Base-by-base conservation (phyloP, 2,113 vertebrate genomes). In the Crypturellus undulatus region DNA sequence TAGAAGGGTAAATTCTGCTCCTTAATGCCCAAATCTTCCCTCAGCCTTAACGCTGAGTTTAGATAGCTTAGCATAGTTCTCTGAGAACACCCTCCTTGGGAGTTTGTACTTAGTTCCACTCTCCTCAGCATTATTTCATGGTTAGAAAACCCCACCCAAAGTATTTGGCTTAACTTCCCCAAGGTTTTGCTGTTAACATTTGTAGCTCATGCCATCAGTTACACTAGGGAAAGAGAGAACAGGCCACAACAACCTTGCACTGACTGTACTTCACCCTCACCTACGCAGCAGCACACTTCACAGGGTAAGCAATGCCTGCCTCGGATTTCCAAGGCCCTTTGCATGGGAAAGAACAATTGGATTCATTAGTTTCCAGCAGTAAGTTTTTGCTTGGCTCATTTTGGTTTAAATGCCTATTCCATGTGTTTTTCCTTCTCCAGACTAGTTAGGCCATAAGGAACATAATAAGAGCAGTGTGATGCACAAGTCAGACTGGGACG, bases 191-290 rank as follows among this genome's bases (percentile, higher is more conserved):
- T 88, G 49, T 18, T 68, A 28, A 81, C 15, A 9, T 49, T 42
- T 40, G 54, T 54, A 86, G 42, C 32, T 77, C 3, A 36, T 8
- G 11, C 26, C 36, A 77, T n/a, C 25, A 26, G 16, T 62, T 65
- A 22, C 1, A 40, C 3, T 7, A 30, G 26, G 28, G 17, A 25
- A 79, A 90, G 22, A 0, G 0, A 92, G 40, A 17, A 73, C 17
- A 21, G 20, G 79, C 9, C 25, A 77, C 52, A 92, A 26, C 28
- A 25, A 30, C 6, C 58, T 59, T 32, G 28, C 45, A 0, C 19
- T 17, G 54, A 42, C 1, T 18, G 32, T 43, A 30, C 25, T 75
- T 63, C 30, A 21, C 30, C 24, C 20, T 9, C 25, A 11, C 11
- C 64, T 79, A 32, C 30, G 34, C 64, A 52, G 15, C 1, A 10